Evolutionary conservation across 2,113 vertebrate genomes (phyloP).

Genomic region (Caloenas nicobarica): DNA sequence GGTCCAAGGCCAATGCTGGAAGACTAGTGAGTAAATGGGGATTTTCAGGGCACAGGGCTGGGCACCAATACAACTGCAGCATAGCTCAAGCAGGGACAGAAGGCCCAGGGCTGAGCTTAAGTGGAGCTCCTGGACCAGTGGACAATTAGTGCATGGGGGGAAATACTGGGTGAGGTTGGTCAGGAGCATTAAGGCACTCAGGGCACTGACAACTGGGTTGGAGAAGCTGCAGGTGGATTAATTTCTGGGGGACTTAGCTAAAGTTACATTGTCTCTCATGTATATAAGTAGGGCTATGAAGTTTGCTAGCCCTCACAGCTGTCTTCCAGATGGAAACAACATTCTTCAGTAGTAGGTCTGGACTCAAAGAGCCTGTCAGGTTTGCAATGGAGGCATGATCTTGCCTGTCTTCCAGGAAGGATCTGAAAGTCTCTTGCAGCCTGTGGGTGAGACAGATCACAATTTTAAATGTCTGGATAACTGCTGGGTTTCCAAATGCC

Average conservation of each 20-base stretch:
- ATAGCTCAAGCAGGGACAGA: neutral
- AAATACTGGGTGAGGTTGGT: neutral
- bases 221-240: neutral
- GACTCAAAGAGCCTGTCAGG: neutral
- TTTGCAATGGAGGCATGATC: neutral
- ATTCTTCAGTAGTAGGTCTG: neutral
- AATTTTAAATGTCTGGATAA: neutral
- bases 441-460: neutral
- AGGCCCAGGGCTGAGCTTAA: neutral
- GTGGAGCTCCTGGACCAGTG: neutral
- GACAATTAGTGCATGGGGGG: no score
- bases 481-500: neutral
- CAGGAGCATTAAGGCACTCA: neutral
- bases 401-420: neutral
- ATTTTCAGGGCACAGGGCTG: neutral
- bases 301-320: neutral
- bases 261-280: neutral
- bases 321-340: neutral
- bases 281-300: neutral
- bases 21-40: neutral
- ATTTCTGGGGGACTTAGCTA: neutral
- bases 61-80: neutral
- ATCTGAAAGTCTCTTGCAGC: neutral
- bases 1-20: neutral
- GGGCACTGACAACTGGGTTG: neutral